Evolutionary conservation across 2,797 vertebrate genomes (phyloP).

Genomic region (Discoglossus pictus): DNA sequence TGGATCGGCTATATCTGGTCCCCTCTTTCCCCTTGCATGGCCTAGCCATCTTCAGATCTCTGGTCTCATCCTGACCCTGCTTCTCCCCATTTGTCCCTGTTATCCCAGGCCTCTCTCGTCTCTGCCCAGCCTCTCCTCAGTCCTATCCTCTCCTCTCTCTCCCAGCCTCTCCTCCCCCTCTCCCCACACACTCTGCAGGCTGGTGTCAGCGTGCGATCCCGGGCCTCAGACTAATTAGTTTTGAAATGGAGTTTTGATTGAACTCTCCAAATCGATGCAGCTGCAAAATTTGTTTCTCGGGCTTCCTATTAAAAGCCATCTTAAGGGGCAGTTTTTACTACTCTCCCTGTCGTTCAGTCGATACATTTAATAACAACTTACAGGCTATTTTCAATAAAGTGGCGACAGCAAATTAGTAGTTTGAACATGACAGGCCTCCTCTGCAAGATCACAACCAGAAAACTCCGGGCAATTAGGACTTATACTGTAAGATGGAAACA

Average conservation of each 20-base stretch:
- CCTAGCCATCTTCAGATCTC: no score
- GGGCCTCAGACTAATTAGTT: conserved; percentile 99
- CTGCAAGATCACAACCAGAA: conserved; percentile 77
- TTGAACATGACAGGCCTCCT: conserved; percentile 83
- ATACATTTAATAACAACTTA: conserved; percentile 90
- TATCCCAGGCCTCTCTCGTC: no score
- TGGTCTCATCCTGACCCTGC: no score
- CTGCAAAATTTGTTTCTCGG: conserved; percentile 96
- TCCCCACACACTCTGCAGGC: conserved; percentile 78
- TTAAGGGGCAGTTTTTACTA: conserved; percentile 87
- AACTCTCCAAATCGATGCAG: conserved; percentile 97
- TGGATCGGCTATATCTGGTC: no score
- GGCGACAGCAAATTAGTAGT: conserved; percentile 85
- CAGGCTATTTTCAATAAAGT: conserved; percentile 87
- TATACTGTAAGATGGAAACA: conserved; percentile 59
- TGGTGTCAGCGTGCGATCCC: conserved; percentile 85
- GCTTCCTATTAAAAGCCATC: conserved; percentile 90
- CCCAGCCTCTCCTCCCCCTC: conserved; percentile 14
- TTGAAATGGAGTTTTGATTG: conserved; percentile 99
- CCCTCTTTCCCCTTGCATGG: no score
- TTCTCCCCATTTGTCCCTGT: no score
- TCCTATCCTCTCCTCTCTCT: conserved; percentile 2
- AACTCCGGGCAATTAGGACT: conserved; percentile 81
- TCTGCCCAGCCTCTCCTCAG: no score
- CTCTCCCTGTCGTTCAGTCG: conserved; percentile 84